phyloP scores from a whole-genome alignment of 2,113 vertebrate species.

The Thamnaconus septentrionalis region DNA sequence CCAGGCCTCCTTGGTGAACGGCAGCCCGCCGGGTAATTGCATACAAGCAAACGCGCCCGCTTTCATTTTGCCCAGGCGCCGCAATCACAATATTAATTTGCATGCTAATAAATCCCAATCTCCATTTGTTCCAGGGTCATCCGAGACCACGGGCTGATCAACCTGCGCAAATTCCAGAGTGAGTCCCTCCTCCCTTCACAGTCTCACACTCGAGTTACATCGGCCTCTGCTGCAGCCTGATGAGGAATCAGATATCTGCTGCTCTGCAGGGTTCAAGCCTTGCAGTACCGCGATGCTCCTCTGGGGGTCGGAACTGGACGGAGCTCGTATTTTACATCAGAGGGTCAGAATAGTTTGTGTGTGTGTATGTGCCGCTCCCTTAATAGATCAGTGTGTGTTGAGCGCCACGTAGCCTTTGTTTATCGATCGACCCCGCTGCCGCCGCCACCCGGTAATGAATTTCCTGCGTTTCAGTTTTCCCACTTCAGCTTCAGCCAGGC shows the following conservation, averaged over 20 bases:
- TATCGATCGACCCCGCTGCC: slow-evolving; percentile 52
- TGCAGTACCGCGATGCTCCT: slow-evolving; percentile 11
- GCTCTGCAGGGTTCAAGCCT: no score
- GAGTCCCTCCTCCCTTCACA: slow-evolving; percentile 70
- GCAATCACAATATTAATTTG: slow-evolving; percentile 12
- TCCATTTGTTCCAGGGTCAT: slow-evolving; percentile 85
- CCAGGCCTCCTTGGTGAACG: slow-evolving; percentile 5
- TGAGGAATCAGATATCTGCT: no score
- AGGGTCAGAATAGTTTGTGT: slow-evolving; percentile 16
- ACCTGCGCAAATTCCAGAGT: slow-evolving; percentile 96
- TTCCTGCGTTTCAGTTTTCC: neutral
- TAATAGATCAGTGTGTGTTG: slow-evolving; percentile 50
- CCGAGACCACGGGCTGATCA: slow-evolving; percentile 96
- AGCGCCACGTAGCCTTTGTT: slow-evolving; percentile 29
- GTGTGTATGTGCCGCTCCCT: slow-evolving; percentile 41
- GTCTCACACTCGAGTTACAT: neutral
- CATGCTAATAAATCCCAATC: slow-evolving; percentile 20
- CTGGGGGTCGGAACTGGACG: neutral
- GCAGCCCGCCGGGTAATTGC: slow-evolving; percentile 13
- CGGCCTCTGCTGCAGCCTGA: no score
- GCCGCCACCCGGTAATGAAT: slow-evolving; percentile 28
- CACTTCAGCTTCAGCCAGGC: no score
- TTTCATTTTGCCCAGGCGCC: slow-evolving; percentile 7
- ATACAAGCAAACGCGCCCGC: slow-evolving; percentile 3
- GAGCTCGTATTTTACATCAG: slow-evolving; percentile 30